Evolutionary conservation across 2,888 invertebrate genomes (phyloP), one percentile per base, ranked within the genome.

Genomic region (Tortrix viridana): DNA sequence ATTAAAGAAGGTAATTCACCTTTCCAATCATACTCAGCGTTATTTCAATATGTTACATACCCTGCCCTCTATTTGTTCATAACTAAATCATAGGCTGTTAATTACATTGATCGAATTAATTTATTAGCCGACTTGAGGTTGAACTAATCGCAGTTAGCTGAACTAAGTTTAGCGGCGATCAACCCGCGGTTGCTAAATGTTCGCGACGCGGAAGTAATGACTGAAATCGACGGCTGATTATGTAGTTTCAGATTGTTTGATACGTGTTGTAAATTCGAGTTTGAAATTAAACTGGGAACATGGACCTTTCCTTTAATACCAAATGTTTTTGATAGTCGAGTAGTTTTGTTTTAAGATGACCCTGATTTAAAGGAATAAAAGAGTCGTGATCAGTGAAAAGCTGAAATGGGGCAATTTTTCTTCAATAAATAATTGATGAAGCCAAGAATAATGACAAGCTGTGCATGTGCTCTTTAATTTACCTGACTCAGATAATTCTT

Each of bases 11-110:
- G 12, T 3, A 32, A 32, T 32, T n/a, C n/a, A 12, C 16, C 41
- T 14, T n/a, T 5, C 41, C 16, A 41, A 41, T 41, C 14, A 41
- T 16, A n/a, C n/a, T 14, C 41, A 32, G 32, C 5, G n/a, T 14
- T 41, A 41, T n/a, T 16, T 16, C 37, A 14, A 12, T 5, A 38
- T 38, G 52, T 38, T 52, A 47, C 19, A 5, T 22, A 20, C 46
- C 46, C 23, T 32, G 18, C 20, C 46, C 19, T 16, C 16, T 19
- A 19, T 14, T 20, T 37, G 56, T 56, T 46, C 20, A n/a, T 2
- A 47, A 56, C 37, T 47, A 56, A 56, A 56, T 56, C 37, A 56
- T 56, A 22, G 32, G 16, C 37, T 32, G 56, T 56, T 56, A 56
- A 56, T 56, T 56, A 56, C 49, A 20, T 43, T 37, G 37, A 56